These are phyloP conservation scores for Ctenosaura bakeri DNA, from an alignment of 2,797 vertebrate species.

Conservation along the genomic window DNA sequence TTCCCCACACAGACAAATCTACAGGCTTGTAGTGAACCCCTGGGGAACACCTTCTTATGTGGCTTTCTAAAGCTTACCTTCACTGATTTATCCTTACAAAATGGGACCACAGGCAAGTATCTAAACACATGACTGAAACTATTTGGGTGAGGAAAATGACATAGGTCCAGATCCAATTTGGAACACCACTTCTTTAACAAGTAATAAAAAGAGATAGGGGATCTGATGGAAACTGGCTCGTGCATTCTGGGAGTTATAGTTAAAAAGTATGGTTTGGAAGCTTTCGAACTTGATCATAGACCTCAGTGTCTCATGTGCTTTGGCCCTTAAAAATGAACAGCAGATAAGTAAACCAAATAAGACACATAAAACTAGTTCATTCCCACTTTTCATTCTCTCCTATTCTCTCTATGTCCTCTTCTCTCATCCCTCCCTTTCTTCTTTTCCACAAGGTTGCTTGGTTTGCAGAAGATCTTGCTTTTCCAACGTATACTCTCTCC, in stretches of 20 bases:
- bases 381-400: not conserved
- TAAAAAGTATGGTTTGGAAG: too few species aligned
- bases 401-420: not conserved
- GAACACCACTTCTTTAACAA: not conserved
- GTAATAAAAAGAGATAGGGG: not conserved
- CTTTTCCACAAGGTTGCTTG: constrained; percentile 79
- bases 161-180: not conserved
- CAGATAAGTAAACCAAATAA: not conserved
- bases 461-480: constrained; percentile 75
- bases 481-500: constrained; percentile 79
- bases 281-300: not conserved
- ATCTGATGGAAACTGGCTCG: not conserved
- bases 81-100: not conserved
- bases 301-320: not conserved
- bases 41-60: not conserved
- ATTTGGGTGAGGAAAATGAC: not conserved
- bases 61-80: not conserved
- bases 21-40: not conserved
- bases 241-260: too few species aligned
- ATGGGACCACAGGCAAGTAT: not conserved
- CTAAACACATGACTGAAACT: not conserved
- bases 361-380: not conserved
- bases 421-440: constrained; percentile 48
- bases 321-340: not conserved
- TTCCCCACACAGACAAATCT: not conserved